phyloP scores from a whole-genome alignment of 2,888 invertebrate genomes.

The Heliconius charithonia region DNA sequence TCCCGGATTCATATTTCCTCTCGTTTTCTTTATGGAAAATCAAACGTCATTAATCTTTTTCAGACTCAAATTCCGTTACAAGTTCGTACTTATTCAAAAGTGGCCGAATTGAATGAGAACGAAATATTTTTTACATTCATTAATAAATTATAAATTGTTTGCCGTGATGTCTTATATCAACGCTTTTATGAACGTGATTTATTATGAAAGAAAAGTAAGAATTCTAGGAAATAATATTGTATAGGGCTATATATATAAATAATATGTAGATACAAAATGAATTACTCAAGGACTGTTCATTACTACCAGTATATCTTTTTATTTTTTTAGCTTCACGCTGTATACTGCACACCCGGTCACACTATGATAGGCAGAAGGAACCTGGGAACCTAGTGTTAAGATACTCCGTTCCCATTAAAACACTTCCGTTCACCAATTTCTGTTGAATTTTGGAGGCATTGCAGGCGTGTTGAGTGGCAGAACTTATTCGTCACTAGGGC shows the following conservation, averaged over 20 bases:
- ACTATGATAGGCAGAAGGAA: too few relatives aligned
- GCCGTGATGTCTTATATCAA: constrained; percentile 35
- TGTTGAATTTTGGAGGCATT: neutral
- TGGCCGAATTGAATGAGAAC: constrained; percentile 67
- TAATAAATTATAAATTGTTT: constrained; percentile 56
- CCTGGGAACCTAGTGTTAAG: too few relatives aligned
- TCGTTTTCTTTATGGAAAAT: constrained; percentile 53
- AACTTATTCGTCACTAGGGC: too few relatives aligned
- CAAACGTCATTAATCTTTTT: constrained; percentile 57
- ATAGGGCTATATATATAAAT: neutral
- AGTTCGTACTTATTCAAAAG: constrained; percentile 65
- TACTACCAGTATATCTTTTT: too few relatives aligned
- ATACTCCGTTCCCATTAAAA: too few relatives aligned
- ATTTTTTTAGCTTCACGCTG: neutral
- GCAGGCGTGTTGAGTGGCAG: neutral
- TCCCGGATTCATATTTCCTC: neutral
- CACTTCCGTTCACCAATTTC: too few relatives aligned
- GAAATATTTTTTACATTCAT: constrained; percentile 60
- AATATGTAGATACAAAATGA: neutral
- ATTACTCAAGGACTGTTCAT: too few relatives aligned
- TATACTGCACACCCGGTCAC: too few relatives aligned
- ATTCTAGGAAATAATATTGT: constrained; percentile 2
- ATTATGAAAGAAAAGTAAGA: constrained; percentile 23
- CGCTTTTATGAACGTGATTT: constrained; percentile 35
- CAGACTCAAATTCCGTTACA: constrained; percentile 62